Percentiles rank a stretch among this genome's conserved stretches.
phyloP scores from a whole-genome alignment of 1,140 invertebrate species.

The Uloborus diversus region DNA sequence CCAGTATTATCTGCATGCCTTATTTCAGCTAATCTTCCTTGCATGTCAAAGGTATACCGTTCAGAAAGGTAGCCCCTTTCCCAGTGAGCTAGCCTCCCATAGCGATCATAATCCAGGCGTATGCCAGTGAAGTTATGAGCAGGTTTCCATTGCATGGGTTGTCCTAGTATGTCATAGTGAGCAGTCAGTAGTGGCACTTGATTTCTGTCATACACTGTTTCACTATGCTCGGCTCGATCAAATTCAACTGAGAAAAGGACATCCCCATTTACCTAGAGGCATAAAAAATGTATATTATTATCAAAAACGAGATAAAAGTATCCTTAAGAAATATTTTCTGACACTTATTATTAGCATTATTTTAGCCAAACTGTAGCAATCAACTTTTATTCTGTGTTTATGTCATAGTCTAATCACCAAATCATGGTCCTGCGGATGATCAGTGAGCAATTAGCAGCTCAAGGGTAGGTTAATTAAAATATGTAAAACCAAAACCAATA shows the following conservation, averaged over 20 bases:
- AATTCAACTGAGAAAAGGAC: conserved; percentile 85
- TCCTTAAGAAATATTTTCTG: too few relatives aligned
- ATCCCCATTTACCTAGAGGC: conserved; percentile 72
- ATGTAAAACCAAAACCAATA: too few relatives aligned
- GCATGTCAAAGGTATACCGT: conserved; percentile 85
- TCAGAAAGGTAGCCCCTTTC: conserved; percentile 87
- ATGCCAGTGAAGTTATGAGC: conserved; percentile 63
- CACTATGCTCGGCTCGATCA: conserved; percentile 84
- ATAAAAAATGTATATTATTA: background rate
- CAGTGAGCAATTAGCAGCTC: too few relatives aligned
- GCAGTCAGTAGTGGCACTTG: conserved; percentile 83
- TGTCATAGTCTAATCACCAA: too few relatives aligned
- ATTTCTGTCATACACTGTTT: conserved; percentile 87
- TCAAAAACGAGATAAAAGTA: too few relatives aligned
- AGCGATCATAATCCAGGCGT: conserved; percentile 69
- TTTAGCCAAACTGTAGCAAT: too few relatives aligned
- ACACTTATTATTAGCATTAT: too few relatives aligned
- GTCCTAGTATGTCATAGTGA: conserved; percentile 83
- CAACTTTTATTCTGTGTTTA: too few relatives aligned
- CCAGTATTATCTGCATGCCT: conserved; percentile 78
- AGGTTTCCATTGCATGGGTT: conserved; percentile 72
- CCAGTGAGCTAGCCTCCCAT: conserved; percentile 91
- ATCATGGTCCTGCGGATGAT: too few relatives aligned
- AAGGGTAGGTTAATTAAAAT: too few relatives aligned
- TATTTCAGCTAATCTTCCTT: conserved; percentile 84